Evolutionary conservation across 2,113 vertebrate species (phyloP), one percentile per base, ranked within the genome.

Genomic region (Heterotis niloticus): DNA sequence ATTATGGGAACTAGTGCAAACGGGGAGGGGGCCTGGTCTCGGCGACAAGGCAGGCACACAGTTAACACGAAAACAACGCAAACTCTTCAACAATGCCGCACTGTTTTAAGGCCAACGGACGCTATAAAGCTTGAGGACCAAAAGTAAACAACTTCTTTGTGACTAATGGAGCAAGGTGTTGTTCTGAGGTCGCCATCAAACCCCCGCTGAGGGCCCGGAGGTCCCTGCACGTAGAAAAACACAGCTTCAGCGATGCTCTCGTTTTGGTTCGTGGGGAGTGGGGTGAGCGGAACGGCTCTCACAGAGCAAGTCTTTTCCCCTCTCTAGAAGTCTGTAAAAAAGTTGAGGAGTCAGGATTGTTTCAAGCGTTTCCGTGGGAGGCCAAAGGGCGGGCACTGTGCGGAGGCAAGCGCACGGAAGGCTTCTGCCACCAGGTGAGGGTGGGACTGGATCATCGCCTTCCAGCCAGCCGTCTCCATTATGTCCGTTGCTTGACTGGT

Each of bases 401-500:
- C 96, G 83, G 96, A 97, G 10, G 96, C 97, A 62, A 98, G 92
- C 56, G 98, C 97, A 2, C 97, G 95, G 88, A 98, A 99, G 89
- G 97, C 97, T 91, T 99, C 98, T 79, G 98, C 98, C 86, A 99
- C 98, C 91, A 99, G 94, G 89, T 99, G 98, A 89, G 98, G 98
- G 89, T 98, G 98, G 85, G 96, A 98, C 84, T 97, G 96, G 93
- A 99, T 96, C 98, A 99, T 99, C 88, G 97, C 96, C 91, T 99
- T 99, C 96, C 96, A 99, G 85, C 97, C 96, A 72, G 96, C 93
- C 59, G 98, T 99, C 90, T 99, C 96, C 95, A 99, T 98, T 91
- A 99, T 96, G 84, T 99, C 97, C 69, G 95, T 91, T 80, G 95
- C 94, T 90, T 98, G 96, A 90, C 97, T 99, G 93, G 84, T 94